A percentile compares a stretch with the other conserved stretches of the same genome.
These are phyloP conservation scores for Eristalinus sepulchralis DNA, from an alignment of 2,888 invertebrate genomes.

Conservation along the genomic window DNA sequence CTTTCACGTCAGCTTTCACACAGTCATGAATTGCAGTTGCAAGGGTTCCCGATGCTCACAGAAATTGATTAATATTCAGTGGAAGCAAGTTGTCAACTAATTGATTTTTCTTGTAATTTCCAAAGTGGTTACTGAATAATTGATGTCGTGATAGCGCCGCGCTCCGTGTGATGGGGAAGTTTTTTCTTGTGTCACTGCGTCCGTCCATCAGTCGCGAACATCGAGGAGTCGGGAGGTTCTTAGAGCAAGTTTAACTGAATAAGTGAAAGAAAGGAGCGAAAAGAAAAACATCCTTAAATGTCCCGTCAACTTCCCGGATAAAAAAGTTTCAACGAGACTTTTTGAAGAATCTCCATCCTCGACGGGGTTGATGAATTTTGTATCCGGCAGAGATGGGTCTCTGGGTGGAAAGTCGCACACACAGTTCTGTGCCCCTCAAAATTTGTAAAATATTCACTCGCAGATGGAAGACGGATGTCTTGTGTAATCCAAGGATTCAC, in stretches of 20 bases:
- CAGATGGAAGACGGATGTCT: slow-evolving; percentile 61
- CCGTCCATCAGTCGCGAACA: background rate
- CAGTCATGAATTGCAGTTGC: slow-evolving; percentile 3
- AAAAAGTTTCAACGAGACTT: slow-evolving; percentile 63
- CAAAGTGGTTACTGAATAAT: slow-evolving; percentile 71
- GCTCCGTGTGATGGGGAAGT: slow-evolving; percentile 47
- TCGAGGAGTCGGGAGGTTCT: slow-evolving; percentile 29
- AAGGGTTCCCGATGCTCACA: background rate
- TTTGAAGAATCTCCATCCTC: slow-evolving; percentile 48
- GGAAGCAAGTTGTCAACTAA: slow-evolving; percentile 70
- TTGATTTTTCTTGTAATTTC: slow-evolving; percentile 72
- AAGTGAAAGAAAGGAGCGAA: slow-evolving; percentile 8
- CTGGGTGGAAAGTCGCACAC: slow-evolving; percentile 21
- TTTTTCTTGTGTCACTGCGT: slow-evolving; percentile 45
- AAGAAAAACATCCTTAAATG: slow-evolving; percentile 56
- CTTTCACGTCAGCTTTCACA: slow-evolving; percentile 26
- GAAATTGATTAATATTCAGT: slow-evolving; percentile 67
- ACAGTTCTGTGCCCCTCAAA: slow-evolving; percentile 29
- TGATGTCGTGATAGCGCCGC: slow-evolving; percentile 60
- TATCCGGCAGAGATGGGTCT: slow-evolving; percentile 23
- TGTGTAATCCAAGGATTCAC: slow-evolving; percentile 47
- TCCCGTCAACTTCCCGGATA: slow-evolving; percentile 61
- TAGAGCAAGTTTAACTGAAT: slow-evolving; percentile 48
- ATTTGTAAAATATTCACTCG: slow-evolving; percentile 52
- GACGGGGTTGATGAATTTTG: slow-evolving; percentile 49